Evolutionary conservation across 35 echinoderm and acorn worm genomes (phyloP).

Genomic region (Lytechinus variegatus): DNA sequence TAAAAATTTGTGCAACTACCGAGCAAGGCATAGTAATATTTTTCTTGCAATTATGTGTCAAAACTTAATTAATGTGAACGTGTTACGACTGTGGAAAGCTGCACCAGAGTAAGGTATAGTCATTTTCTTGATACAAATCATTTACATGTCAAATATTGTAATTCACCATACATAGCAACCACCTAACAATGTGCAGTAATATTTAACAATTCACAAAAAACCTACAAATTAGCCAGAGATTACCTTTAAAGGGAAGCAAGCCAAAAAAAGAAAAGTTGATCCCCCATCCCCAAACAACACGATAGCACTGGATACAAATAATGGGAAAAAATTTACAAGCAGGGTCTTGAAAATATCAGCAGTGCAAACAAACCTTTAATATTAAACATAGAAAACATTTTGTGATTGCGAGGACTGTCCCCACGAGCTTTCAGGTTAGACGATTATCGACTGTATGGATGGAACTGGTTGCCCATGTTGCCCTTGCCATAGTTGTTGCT

Average conservation of each 20-base stretch:
- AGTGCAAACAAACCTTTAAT: neutral
- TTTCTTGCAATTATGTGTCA: neutral
- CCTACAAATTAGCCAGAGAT: neutral
- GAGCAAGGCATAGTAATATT: neutral
- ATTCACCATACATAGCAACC: neutral
- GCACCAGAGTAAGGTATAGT: neutral
- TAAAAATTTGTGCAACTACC: neutral
- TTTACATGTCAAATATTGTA: neutral
- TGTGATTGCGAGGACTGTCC: neutral
- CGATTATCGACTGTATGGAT: conserved; percentile 10
- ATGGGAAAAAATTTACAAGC: neutral
- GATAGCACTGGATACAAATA: neutral
- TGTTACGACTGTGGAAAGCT: no score
- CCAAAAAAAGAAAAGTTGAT: neutral
- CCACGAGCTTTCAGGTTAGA: neutral
- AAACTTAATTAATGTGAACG: neutral
- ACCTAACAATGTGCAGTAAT: neutral
- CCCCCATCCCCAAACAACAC: neutral
- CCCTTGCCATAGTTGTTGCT: neutral
- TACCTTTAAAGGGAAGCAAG: neutral
- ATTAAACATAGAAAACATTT: neutral
- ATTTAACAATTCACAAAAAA: neutral
- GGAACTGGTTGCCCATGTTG: neutral
- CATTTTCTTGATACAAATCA: neutral
- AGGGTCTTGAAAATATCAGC: neutral